Evolutionary conservation across 2,797 vertebrate genomes (phyloP).

Genomic region (Dipus sagitta): DNA sequence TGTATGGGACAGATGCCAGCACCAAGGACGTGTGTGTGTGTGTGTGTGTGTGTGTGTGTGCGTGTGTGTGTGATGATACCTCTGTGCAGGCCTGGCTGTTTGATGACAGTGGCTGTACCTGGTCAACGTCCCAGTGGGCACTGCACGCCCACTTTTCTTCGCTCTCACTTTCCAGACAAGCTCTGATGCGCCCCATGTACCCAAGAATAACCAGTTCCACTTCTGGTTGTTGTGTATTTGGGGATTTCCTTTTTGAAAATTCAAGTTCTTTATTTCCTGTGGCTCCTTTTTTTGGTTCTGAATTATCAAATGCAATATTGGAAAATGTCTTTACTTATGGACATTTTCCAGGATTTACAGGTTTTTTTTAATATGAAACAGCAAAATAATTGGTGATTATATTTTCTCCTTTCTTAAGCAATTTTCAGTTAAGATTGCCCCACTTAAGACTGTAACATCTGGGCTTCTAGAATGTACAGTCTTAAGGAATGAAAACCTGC

Average conservation of each 20-base stretch:
- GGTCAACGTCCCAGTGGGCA: not conserved
- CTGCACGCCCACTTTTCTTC: not conserved
- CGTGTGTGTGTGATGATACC: not conserved
- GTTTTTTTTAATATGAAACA: not conserved
- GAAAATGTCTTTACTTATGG: not conserved
- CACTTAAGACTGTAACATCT: not conserved
- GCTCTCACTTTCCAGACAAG: not conserved
- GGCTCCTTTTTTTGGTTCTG: not conserved
- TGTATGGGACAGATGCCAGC: not conserved
- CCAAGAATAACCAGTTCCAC: not conserved
- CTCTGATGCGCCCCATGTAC: not conserved
- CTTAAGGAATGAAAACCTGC: slow-evolving; percentile 68
- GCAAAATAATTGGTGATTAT: not conserved
- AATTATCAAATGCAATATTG: not conserved
- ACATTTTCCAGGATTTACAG: not conserved
- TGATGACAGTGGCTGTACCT: not conserved
- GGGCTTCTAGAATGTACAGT: not conserved
- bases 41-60: too few relatives aligned
- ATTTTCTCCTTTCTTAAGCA: not conserved
- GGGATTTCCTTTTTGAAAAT: not conserved
- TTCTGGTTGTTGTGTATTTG: not conserved
- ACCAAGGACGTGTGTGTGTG: too few relatives aligned
- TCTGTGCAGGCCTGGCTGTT: not conserved
- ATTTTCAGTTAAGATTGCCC: slow-evolving; percentile 12
- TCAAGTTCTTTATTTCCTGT: not conserved